These are phyloP conservation scores for Marmota monax DNA, from an alignment of 2,113 vertebrate species.

Conservation along the genomic window DNA sequence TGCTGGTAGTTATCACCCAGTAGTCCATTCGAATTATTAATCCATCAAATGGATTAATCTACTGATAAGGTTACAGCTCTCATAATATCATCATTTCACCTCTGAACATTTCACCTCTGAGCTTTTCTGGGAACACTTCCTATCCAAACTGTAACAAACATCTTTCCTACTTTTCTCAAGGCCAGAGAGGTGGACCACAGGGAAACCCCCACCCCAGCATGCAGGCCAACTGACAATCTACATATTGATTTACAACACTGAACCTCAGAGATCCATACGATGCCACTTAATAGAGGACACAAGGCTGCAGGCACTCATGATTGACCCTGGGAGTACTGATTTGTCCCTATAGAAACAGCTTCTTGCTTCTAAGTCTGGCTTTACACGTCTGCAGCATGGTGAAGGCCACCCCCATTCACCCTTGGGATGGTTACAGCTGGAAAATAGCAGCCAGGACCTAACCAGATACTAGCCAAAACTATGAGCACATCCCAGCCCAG, in stretches of 20 bases:
- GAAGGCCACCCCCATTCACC: background rate
- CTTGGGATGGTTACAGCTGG: background rate
- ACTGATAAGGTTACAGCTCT: too few relatives aligned
- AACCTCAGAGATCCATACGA: background rate
- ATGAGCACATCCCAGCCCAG: conserved; percentile 1
- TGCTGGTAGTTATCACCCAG: too few relatives aligned
- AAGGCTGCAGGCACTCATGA: background rate
- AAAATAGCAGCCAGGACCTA: background rate
- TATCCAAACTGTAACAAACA: too few relatives aligned
- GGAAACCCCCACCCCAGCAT: background rate
- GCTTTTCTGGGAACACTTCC: too few relatives aligned
- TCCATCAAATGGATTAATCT: too few relatives aligned
- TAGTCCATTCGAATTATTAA: too few relatives aligned
- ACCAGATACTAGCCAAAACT: background rate
- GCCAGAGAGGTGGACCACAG: background rate
- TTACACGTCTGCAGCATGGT: background rate
- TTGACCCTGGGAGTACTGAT: background rate
- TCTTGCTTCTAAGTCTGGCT: conserved; percentile 10
- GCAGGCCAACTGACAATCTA: background rate
- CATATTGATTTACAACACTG: background rate
- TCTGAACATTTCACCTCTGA: too few relatives aligned
- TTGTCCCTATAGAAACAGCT: background rate
- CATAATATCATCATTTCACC: too few relatives aligned
- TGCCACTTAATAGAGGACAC: background rate
- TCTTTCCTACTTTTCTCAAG: background rate